Evolutionary conservation across 2,888 invertebrate species (phyloP).

Genomic region (Pandemis cinnamomeana): DNA sequence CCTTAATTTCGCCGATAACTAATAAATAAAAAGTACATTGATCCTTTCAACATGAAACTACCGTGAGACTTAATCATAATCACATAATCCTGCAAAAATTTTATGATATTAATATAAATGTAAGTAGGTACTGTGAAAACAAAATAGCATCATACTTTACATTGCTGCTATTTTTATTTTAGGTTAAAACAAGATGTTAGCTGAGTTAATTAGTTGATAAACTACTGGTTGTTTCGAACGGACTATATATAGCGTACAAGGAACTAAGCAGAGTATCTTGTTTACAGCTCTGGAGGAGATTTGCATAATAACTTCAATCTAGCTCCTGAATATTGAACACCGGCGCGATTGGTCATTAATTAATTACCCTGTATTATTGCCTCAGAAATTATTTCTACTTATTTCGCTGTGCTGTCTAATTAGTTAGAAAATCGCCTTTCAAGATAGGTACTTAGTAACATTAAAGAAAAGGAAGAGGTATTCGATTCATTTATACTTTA

Average conservation of each 20-base stretch:
- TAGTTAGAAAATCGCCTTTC: neutral
- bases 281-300: conserved; percentile 2
- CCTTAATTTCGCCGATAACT: too few relatives aligned
- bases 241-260: neutral
- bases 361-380: neutral
- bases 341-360: conserved; percentile 1
- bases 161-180: neutral
- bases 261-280: conserved; percentile 13
- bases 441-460: neutral
- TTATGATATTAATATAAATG: too few relatives aligned
- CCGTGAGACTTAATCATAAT: too few relatives aligned
- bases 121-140: too few relatives aligned
- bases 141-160: neutral
- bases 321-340: conserved; percentile 13
- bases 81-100: too few relatives aligned
- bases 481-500: too few relatives aligned
- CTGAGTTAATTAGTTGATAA: neutral
- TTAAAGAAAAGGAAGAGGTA: too few relatives aligned
- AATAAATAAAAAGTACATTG: too few relatives aligned
- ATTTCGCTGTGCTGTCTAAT: neutral
- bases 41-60: too few relatives aligned
- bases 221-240: neutral
- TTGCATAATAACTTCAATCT: conserved; percentile 21
- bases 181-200: neutral
- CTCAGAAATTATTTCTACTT: neutral